Conservation (phyloP, 2,113 vertebrate genomes). For the Natator depressus region DNA sequence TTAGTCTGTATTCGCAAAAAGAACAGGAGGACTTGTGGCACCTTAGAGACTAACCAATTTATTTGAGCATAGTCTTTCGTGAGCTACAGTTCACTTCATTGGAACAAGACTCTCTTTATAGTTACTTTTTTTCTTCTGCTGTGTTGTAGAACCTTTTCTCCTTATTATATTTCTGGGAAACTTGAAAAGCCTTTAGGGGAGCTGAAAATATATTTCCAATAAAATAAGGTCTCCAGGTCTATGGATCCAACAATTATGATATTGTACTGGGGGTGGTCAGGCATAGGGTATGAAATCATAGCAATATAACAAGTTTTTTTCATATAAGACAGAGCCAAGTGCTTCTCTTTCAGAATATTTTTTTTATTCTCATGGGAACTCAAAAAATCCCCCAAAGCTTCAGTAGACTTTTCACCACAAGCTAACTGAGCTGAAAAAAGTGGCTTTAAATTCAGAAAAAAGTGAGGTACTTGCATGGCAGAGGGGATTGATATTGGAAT, state of each 20-base stretch:
- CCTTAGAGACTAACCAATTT: too few relatives aligned
- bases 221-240: not conserved
- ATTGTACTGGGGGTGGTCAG: not conserved
- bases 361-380: not conserved
- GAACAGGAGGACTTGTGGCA: too few relatives aligned
- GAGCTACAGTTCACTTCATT: too few relatives aligned
- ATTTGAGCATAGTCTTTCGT: too few relatives aligned
- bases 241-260: not conserved
- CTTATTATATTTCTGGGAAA: not conserved
- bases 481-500: not conserved
- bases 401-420: constrained; percentile 10
- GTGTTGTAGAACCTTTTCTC: not conserved
- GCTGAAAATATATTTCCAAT: constrained; percentile 10
- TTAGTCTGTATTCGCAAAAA: too few relatives aligned
- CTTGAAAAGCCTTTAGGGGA: constrained; percentile 18
- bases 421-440: not conserved
- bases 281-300: not conserved
- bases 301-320: not conserved
- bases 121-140: not conserved
- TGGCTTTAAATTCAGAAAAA: not conserved
- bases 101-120: not conserved
- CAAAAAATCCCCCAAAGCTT: not conserved
- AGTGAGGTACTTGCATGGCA: not conserved
- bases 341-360: not conserved
- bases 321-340: constrained; percentile 15